phyloP scores from a whole-genome alignment of 2,797 vertebrate genomes.

The Trachurus trachurus region DNA sequence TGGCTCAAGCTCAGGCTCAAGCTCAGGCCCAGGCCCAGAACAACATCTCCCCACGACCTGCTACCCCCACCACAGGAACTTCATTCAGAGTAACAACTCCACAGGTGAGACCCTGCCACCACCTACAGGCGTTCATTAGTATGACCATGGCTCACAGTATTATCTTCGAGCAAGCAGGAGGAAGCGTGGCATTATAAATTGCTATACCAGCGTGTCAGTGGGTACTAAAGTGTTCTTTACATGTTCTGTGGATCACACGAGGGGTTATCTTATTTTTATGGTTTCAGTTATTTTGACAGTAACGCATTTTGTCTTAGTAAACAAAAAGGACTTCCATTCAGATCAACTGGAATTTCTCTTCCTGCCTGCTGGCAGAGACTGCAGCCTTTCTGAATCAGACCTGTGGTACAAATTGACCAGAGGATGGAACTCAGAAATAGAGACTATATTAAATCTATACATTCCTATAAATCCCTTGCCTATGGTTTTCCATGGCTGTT shows the following conservation, averaged over 20 bases:
- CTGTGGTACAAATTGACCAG: background rate
- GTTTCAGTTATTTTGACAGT: background rate
- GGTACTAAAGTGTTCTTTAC: background rate
- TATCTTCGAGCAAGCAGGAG: constrained; percentile 7
- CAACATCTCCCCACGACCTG: constrained; percentile 87
- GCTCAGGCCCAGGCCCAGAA: constrained; percentile 87
- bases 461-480: background rate
- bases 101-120: constrained; percentile 83
- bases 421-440: background rate
- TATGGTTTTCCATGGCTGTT: background rate
- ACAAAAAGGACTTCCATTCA: background rate
- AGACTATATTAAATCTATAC: background rate
- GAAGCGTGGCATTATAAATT: background rate
- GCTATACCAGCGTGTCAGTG: background rate
- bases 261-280: background rate
- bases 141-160: background rate
- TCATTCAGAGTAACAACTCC: constrained; percentile 88
- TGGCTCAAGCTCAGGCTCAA: constrained; percentile 87
- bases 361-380: background rate
- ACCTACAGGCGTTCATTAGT: background rate
- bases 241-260: background rate
- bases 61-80: constrained; percentile 86
- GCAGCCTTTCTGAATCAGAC: constrained; percentile 1
- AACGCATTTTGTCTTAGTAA: background rate
- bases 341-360: background rate